phyloP scores from a whole-genome alignment of 2,888 invertebrate genomes.

The Eudasyphora cyanicolor region DNA sequence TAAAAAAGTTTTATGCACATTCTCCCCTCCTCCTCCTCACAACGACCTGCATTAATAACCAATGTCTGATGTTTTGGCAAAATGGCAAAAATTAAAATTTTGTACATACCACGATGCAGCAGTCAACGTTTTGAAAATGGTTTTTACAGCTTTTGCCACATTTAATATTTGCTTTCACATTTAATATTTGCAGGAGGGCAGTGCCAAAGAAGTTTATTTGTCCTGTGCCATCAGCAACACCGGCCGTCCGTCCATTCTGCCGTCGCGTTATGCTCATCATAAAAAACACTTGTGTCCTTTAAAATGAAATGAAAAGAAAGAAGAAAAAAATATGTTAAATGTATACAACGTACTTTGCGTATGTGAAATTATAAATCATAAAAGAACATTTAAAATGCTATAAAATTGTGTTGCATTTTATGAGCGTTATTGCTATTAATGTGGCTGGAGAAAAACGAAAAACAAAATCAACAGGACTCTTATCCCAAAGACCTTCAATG shows the following conservation, averaged over 20 bases:
- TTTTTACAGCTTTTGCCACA: background rate
- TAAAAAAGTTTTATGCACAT: background rate
- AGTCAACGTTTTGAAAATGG: background rate
- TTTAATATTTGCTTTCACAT: background rate
- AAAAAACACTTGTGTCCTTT: constrained; percentile 44
- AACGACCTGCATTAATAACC: background rate
- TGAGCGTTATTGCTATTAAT: constrained; percentile 44
- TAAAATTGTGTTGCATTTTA: constrained; percentile 48
- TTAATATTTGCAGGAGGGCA: background rate
- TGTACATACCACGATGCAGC: background rate
- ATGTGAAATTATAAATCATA: constrained; percentile 36
- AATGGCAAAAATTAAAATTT: background rate
- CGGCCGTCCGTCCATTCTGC: background rate
- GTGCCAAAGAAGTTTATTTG: background rate
- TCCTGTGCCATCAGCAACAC: background rate
- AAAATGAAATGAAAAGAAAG: constrained; percentile 1
- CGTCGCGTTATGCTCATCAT: constrained; percentile 7
- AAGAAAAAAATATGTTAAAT: constrained; percentile 1
- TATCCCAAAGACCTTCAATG: no score
- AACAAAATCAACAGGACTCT: constrained; percentile 13
- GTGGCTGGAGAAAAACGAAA: background rate
- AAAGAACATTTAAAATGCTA: constrained; percentile 51
- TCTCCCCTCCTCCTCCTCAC: background rate
- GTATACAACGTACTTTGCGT: background rate
- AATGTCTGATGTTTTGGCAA: background rate